Evolutionary conservation across 2,888 invertebrate genomes (phyloP), one percentile per base, ranked within the genome.

Genomic region (Celastrina argiolus): DNA sequence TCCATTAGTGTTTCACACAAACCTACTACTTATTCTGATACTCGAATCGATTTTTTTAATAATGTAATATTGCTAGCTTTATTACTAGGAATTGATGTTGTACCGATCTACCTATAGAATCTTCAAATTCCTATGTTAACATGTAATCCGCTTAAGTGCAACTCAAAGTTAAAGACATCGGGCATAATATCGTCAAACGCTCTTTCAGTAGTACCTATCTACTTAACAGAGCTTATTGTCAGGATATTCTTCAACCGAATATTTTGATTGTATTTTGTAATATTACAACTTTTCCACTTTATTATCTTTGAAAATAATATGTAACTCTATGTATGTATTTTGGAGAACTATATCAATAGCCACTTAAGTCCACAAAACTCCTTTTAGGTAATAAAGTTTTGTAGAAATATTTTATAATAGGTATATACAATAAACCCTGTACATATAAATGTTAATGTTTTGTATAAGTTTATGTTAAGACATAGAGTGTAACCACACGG

Each of bases 401-500:
- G 34, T 61, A 61, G 61, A 39, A 59, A 36, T 59, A 59, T 34
- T 34, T 59, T 36, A 26, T 36, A 61, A 22, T 56, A 56, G 12
- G 34, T 36, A 22, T 26, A 22, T 51, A 61, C 61, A 61, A 36
- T 39, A 61, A 39, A 36, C 36, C 36, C 61, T 61, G 61, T 61
- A 61, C 4, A 61, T 61, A 61, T 61, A 14, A 61, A 39, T 61
- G 39, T 61, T 61, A 61, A 61, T 34, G 22, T 61, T 61, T 22
- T 61, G 0, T 5, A 61, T 41, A 66, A 66, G 67, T 67, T 63
- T 65, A 45, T 76, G 70, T 70, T 73, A 76, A 71, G 74, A 74
- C 71, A 73, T 73, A 75, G 78, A 77, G 77, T 78, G 75, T 76
- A 76, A 74, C 71, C 78, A 79, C 74, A 81, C 85, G 84, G 82